Percentiles rank a stretch among this genome's conserved stretches.
Evolutionary conservation across 2,113 vertebrate genomes (phyloP).

Genomic region (Salvelinus sp.): DNA sequence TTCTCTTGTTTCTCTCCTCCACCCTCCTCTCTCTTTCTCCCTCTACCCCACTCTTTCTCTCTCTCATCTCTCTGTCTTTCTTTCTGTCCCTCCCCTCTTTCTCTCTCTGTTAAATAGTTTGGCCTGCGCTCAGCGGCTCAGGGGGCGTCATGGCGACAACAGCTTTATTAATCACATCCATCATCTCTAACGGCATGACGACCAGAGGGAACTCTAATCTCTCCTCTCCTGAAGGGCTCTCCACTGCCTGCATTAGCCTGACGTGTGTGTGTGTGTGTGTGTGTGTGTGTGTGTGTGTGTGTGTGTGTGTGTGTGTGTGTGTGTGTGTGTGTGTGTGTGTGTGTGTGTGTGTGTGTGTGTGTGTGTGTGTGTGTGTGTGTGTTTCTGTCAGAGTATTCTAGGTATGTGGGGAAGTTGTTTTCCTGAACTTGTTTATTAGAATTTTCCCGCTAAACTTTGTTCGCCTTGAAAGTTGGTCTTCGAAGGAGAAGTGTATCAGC

Average conservation of each 20-base stretch:
- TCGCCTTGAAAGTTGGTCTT: slow-evolving; percentile 24
- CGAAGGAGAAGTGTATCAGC: neutral
- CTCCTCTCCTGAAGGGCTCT: slow-evolving; percentile 58
- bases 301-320: slow-evolving; percentile 3
- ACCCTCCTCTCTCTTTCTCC: neutral
- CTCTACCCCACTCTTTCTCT: neutral
- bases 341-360: slow-evolving; percentile 3
- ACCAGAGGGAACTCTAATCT: slow-evolving; percentile 65
- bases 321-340: neutral
- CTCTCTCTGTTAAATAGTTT: slow-evolving; percentile 27
- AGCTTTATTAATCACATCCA: slow-evolving; percentile 79
- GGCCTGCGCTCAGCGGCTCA: slow-evolving; percentile 52
- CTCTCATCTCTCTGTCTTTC: neutral
- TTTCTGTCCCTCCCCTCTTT: neutral
- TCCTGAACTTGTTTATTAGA: slow-evolving; percentile 50
- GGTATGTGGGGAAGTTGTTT: slow-evolving; percentile 38
- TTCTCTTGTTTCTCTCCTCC: neutral
- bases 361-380: slow-evolving; percentile 27
- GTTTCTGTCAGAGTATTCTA: slow-evolving; percentile 15
- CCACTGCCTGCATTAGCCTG: slow-evolving; percentile 56
- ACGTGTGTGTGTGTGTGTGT: slow-evolving; percentile 31
- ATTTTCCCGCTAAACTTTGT: slow-evolving; percentile 39
- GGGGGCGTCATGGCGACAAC: slow-evolving; percentile 63
- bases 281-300: slow-evolving; percentile 12
- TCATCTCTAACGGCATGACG: slow-evolving; percentile 66